phyloP scores from a whole-genome alignment of 2,888 invertebrate species.

The Drosophila monieri region DNA sequence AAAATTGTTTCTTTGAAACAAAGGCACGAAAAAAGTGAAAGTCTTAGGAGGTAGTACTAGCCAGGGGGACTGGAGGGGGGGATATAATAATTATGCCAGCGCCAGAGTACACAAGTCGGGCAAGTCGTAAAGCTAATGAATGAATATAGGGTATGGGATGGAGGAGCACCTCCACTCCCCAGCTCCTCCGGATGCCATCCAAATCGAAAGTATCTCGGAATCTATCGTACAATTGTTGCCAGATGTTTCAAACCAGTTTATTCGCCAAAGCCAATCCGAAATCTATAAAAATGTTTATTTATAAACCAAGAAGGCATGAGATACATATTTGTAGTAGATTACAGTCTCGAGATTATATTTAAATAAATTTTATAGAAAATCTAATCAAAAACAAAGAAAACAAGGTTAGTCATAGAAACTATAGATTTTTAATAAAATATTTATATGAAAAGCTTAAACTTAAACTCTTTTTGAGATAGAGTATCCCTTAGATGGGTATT shows the following conservation, averaged over 20 bases:
- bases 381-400: too few species aligned
- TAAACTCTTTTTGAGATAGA: too few species aligned
- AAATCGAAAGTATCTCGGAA: constrained; percentile 42
- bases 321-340: constrained; percentile 9
- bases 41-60: constrained; percentile 46
- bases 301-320: constrained; percentile 15
- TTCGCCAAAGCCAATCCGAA: constrained; percentile 61
- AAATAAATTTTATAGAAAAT: constrained; percentile 48
- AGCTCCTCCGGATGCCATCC: background rate
- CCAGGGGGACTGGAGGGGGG: background rate
- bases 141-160: constrained; percentile 39
- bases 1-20: constrained; percentile 66
- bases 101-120: constrained; percentile 35
- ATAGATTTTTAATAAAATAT: too few species aligned
- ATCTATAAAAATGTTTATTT: constrained; percentile 59
- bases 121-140: constrained; percentile 59
- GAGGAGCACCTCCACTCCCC: constrained; percentile 15
- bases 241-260: constrained; percentile 65
- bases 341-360: constrained; percentile 47
- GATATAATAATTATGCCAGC: constrained; percentile 61
- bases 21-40: constrained; percentile 70
- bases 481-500: background rate
- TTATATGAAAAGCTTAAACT: too few species aligned
- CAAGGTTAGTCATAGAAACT: too few species aligned
- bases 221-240: constrained; percentile 64